Conservation (phyloP, 2,797 vertebrate genomes). For the Epinephelus awoara region DNA sequence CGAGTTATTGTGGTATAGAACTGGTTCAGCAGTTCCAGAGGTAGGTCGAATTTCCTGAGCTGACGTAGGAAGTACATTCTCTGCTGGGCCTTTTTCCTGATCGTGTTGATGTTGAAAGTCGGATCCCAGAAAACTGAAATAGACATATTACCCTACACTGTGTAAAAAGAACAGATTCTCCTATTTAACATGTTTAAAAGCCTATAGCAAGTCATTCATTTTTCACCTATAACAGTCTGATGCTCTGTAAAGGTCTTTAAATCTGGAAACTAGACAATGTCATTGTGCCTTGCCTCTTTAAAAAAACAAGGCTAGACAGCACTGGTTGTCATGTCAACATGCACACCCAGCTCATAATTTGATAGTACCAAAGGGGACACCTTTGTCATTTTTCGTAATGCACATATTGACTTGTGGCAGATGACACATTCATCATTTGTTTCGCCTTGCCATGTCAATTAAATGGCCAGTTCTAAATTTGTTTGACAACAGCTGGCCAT, state of each 20-base stretch:
- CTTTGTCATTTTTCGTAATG: constrained; percentile 22
- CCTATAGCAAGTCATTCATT: background rate
- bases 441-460: constrained; percentile 44
- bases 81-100: too few relatives aligned
- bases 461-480: constrained; percentile 62
- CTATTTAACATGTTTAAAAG: background rate
- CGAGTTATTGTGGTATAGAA: too few relatives aligned
- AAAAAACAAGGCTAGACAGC: background rate
- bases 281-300: background rate
- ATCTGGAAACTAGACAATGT: constrained; percentile 1
- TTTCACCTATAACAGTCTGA: background rate
- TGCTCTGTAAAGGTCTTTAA: background rate
- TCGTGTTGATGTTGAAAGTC: too few relatives aligned
- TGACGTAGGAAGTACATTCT: too few relatives aligned
- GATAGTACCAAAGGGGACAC: constrained; percentile 18
- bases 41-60: too few relatives aligned
- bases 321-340: constrained; percentile 17
- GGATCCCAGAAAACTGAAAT: too few relatives aligned
- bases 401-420: constrained; percentile 35
- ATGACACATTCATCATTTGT: constrained; percentile 50
- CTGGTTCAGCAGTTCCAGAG: too few relatives aligned
- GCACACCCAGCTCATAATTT: constrained; percentile 31
- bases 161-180: background rate
- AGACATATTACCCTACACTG: background rate
- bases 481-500: constrained; percentile 49